A percentile compares a stretch with the other conserved stretches of the same genome.
Conservation (phyloP, 2,113 vertebrate genomes). For the Datnioides undecimradiatus region DNA sequence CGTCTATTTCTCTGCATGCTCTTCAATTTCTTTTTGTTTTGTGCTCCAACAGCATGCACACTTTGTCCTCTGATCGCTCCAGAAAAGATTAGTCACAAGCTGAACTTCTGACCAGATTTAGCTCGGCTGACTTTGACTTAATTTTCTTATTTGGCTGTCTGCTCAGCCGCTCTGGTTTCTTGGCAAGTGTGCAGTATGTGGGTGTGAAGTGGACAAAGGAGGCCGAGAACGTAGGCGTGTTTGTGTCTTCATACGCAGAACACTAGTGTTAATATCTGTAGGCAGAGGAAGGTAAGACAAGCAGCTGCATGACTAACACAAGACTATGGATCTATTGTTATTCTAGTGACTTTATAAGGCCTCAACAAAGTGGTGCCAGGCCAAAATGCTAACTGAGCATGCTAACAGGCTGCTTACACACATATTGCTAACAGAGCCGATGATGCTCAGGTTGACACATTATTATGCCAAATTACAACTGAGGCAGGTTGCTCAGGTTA, state of each 20-base stretch:
- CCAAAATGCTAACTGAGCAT: too few relatives aligned
- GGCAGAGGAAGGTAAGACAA: not conserved
- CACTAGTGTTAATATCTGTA: constrained; percentile 27
- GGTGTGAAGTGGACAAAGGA: constrained; percentile 22
- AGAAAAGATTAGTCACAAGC: constrained; percentile 22
- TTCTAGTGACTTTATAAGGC: too few relatives aligned
- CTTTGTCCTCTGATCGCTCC: constrained; percentile 5
- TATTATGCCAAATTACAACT: too few relatives aligned
- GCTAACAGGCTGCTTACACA: too few relatives aligned
- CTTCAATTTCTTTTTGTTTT: constrained; percentile 10
- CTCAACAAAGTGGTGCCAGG: too few relatives aligned
- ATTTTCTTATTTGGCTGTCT: constrained; percentile 39
- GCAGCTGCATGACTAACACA: not conserved
- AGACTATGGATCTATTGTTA: not conserved
- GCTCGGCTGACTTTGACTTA: constrained; percentile 20
- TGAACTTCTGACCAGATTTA: constrained; percentile 19
- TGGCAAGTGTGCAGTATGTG: constrained; percentile 29
- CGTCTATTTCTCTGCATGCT: not conserved
- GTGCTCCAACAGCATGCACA: not conserved
- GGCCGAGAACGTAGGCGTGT: constrained; percentile 31
- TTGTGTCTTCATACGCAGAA: constrained; percentile 24
- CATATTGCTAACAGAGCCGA: too few relatives aligned
- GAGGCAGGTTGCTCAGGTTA: too few relatives aligned
- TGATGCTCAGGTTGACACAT: too few relatives aligned
- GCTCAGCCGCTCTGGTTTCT: constrained; percentile 19